These are phyloP conservation scores for Perccottus glenii DNA, from an alignment of 2,113 vertebrate genomes.

Conservation along the genomic window DNA sequence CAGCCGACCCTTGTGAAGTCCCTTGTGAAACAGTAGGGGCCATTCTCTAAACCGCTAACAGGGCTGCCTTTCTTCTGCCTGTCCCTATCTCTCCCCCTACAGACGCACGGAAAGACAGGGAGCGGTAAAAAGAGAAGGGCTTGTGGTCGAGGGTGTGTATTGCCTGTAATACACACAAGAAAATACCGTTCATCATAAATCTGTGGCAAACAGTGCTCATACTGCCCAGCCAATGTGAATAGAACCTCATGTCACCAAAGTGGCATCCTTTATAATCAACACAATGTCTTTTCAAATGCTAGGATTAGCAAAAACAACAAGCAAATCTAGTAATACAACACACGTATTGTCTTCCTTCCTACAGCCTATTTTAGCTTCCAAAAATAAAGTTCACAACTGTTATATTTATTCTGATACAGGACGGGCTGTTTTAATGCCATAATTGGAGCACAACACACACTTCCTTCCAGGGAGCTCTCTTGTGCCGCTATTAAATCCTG, in stretches of 20 bases:
- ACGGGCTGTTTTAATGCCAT: constrained; percentile 54
- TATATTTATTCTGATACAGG: constrained; percentile 61
- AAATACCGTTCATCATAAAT: neutral
- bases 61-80: constrained; percentile 75
- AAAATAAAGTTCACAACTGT: constrained; percentile 57
- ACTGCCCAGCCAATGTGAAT: neutral
- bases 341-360: constrained; percentile 19
- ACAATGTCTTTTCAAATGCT: constrained; percentile 2
- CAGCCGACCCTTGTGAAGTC: constrained; percentile 35
- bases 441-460: constrained; percentile 61
- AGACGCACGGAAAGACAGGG: constrained; percentile 45
- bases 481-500: constrained; percentile 51
- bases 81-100: constrained; percentile 63
- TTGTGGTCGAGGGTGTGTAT: constrained; percentile 21
- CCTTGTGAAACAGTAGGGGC: constrained; percentile 71
- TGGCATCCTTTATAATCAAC: neutral
- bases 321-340: neutral
- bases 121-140: constrained; percentile 31
- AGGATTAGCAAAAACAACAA: neutral
- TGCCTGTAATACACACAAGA: constrained; percentile 12
- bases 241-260: no score
- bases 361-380: constrained; percentile 47
- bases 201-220: neutral
- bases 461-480: constrained; percentile 59
- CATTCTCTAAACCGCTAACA: constrained; percentile 75